phyloP scores from a whole-genome alignment of 1,140 invertebrate genomes.

The Pemphigus obesinymphae region DNA sequence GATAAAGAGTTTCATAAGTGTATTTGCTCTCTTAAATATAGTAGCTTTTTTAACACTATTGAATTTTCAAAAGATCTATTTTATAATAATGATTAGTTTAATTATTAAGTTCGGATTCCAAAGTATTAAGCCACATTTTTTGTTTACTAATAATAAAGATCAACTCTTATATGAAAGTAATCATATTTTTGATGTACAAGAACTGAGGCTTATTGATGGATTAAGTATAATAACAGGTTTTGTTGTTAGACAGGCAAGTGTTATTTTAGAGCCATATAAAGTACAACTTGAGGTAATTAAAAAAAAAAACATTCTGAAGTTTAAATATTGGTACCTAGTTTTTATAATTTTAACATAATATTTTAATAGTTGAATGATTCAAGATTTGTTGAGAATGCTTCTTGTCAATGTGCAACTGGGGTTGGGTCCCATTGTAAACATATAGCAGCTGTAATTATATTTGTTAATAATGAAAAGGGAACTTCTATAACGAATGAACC shows the following conservation, averaged over 20 bases:
- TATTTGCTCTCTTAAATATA: no score
- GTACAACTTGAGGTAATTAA: neutral
- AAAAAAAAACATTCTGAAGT: neutral
- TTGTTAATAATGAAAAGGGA: neutral
- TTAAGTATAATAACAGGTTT: neutral
- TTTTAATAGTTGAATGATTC: neutral
- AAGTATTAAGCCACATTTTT: neutral
- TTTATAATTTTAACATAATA: neutral
- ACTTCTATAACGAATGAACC: neutral
- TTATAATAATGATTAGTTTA: neutral
- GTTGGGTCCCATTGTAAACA: neutral
- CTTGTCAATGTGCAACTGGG: neutral
- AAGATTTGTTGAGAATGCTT: neutral
- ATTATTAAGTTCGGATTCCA: neutral
- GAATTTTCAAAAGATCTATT: neutral
- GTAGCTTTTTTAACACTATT: no score
- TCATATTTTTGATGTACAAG: neutral
- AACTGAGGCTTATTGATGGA: neutral
- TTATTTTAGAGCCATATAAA: neutral
- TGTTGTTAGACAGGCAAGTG: neutral
- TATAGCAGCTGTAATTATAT: neutral
- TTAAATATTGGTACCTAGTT: neutral
- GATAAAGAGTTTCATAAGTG: no score
- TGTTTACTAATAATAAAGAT: neutral
- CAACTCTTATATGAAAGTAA: neutral